Percentiles rank a stretch among this genome's conserved stretches.
phyloP scores from a whole-genome alignment of 1,140 invertebrate genomes.

The Apis laboriosa region DNA sequence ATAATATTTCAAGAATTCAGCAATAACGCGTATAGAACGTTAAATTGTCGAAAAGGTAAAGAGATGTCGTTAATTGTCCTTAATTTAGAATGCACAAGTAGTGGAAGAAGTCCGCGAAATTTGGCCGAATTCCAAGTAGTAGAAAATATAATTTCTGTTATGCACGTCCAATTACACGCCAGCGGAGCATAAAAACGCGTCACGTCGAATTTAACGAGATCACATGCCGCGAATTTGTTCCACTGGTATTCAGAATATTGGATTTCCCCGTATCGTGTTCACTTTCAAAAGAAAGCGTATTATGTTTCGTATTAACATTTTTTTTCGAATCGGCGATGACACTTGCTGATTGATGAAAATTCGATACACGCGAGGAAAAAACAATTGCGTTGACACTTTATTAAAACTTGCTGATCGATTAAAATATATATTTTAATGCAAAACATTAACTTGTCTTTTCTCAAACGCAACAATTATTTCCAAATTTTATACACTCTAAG shows the following conservation, averaged over 20 bases:
- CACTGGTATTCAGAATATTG: background rate
- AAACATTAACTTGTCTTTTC: too few relatives aligned
- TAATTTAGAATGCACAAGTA: background rate
- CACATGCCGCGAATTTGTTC: background rate
- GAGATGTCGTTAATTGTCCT: background rate
- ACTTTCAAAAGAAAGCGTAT: background rate
- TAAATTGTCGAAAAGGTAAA: background rate
- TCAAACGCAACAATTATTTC: too few relatives aligned
- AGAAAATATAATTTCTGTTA: background rate
- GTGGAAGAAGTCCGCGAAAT: background rate
- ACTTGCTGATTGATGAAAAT: background rate
- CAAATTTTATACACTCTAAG: too few relatives aligned
- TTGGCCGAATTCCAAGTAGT: background rate
- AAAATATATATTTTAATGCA: background rate
- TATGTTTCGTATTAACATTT: slow-evolving; percentile 25
- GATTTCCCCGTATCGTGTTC: background rate
- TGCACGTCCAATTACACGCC: background rate
- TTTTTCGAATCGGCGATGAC: background rate
- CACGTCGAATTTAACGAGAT: slow-evolving; percentile 1
- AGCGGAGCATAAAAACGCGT: slow-evolving; percentile 8
- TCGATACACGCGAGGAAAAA: background rate
- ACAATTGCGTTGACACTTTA: background rate
- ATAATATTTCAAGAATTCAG: background rate
- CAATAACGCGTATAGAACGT: background rate
- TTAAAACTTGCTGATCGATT: background rate